Evolutionary conservation across 2,797 vertebrate species (phyloP).

Genomic region (Melanotaenia pygmaea): DNA sequence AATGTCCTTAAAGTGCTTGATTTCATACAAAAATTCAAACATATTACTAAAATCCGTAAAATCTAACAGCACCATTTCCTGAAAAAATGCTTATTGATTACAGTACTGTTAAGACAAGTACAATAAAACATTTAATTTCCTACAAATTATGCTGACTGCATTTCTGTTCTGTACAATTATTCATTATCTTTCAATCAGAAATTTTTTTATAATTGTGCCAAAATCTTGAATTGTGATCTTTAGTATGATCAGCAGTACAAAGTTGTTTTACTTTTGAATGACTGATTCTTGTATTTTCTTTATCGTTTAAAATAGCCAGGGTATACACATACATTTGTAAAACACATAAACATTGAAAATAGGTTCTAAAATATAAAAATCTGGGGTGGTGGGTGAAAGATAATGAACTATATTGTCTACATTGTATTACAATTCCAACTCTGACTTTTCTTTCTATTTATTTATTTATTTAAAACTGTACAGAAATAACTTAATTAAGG

Average conservation of each 20-base stretch:
- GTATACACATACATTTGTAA: no score
- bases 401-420: no score
- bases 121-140: slow-evolving; percentile 65
- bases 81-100: slow-evolving; percentile 25
- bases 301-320: no score
- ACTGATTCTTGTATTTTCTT: not conserved
- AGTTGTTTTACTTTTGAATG: not conserved
- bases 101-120: slow-evolving; percentile 50
- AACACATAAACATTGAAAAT: no score
- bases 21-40: slow-evolving; percentile 27
- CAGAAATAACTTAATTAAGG: not conserved
- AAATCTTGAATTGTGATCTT: not conserved
- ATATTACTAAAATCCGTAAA: slow-evolving; percentile 20
- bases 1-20: slow-evolving; percentile 6
- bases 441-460: not conserved
- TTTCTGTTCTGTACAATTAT: not conserved
- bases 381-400: not conserved
- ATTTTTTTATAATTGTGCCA: not conserved
- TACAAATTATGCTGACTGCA: slow-evolving; percentile 6
- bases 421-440: no score
- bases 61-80: slow-evolving; percentile 10
- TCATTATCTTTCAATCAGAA: not conserved
- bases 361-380: not conserved
- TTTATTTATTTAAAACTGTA: not conserved
- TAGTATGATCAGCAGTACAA: not conserved